phyloP scores from a whole-genome alignment of 2,797 vertebrate genomes.

The Channallabes apus region DNA sequence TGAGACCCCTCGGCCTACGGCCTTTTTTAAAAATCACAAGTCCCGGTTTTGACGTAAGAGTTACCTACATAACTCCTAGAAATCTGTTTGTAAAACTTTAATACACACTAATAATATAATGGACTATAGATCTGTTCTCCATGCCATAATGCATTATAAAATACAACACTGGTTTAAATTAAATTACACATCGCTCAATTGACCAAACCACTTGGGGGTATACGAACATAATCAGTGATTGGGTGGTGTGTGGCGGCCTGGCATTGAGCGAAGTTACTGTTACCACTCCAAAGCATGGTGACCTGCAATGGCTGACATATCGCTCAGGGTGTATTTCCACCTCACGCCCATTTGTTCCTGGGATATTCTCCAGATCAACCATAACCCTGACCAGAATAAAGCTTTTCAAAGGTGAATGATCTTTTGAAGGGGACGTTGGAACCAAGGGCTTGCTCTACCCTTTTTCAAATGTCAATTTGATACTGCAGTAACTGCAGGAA shows the following conservation, averaged over 20 bases:
- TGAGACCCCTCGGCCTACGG: too few species aligned
- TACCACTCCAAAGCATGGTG: too few species aligned
- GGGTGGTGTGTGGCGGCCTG: neutral
- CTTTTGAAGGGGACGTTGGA: neutral
- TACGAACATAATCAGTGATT: neutral
- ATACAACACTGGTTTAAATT: neutral
- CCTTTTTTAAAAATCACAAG: too few species aligned
- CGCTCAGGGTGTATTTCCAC: neutral
- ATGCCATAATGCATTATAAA: neutral
- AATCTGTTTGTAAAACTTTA: neutral
- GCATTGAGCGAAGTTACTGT: neutral
- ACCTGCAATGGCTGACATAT: neutral
- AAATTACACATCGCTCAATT: neutral
- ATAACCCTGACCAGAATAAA: neutral
- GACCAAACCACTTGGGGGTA: too few species aligned
- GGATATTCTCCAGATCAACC: neutral
- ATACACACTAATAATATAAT: neutral
- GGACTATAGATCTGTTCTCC: neutral
- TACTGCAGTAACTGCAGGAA: neutral
- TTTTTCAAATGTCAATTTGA: conserved; percentile 11
- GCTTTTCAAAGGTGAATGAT: neutral
- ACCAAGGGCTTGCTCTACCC: neutral
- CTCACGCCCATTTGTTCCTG: neutral
- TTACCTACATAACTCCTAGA: neutral
- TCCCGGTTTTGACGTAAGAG: too few species aligned